Evolutionary conservation across 2,113 vertebrate genomes (phyloP), one percentile per base, ranked within the genome.

Genomic region (Clarias macrocephalus): DNA sequence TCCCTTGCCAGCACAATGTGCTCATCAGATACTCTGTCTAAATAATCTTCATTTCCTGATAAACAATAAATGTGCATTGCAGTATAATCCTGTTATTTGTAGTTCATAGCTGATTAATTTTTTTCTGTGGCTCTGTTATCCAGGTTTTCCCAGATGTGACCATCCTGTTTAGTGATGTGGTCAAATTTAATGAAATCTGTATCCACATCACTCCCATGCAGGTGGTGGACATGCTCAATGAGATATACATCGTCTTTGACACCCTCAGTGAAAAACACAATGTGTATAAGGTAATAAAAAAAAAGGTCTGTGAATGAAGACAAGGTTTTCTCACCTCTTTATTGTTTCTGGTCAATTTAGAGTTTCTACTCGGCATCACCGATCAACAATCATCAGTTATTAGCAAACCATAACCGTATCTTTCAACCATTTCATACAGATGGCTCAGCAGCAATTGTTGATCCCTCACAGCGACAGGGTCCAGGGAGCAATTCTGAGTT

Each of bases 171-270:
- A 95, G 94, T n/a, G 94, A 94, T n/a, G 92, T 95, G 91, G 95
- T 95, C 56, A 95, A 92, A 86, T 95, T 95, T 52, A 96, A 95
- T 13, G 92, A 95, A 91, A 95, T 96, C 92, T 96, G 95, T 91
- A 95, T 95, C 90, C 94, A 95, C 93, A 95, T 94, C 89, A 95
- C 93, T 2, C 94, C 93, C 56, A 95, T 95, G 94, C 95, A 95
- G 92, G 95, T 95, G 91, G 94, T 95, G 90, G 95, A 95, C 93
- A 95, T 96, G 95, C 92, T 96, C 63, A 95, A 95, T 8, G 94
- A 95, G 89, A 95, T 95, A 90, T 94, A 95, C 91, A 96, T 95
- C 0, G 93, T 95, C 82, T 96, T 95, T 28, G 93, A 95, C 89
- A 95, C 94, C 0, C 94, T 96, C 79, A 95, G 95, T 56, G 94